Percentiles rank a stretch among this genome's conserved stretches.
phyloP scores from a whole-genome alignment of 2,888 invertebrate genomes.

The Tenthredo notha region DNA sequence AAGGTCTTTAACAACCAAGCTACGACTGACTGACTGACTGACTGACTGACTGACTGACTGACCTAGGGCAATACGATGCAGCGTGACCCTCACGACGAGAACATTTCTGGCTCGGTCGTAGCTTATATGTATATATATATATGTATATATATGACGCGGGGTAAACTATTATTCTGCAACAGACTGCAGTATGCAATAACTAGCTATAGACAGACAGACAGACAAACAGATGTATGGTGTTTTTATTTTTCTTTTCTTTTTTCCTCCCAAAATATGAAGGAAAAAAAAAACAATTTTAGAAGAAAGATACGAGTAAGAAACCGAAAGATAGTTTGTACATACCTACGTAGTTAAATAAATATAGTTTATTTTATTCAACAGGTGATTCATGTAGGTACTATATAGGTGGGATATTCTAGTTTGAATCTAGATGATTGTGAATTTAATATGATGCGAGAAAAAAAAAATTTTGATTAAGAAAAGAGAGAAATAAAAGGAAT shows the following conservation, averaged over 20 bases:
- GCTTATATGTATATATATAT: not conserved
- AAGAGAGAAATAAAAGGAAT: too few relatives aligned
- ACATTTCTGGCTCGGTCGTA: not conserved
- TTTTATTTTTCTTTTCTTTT: not conserved
- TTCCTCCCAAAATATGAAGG: not conserved
- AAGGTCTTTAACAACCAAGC: conserved; percentile 17
- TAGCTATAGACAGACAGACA: not conserved
- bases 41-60: conserved; percentile 16
- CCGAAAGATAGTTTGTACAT: too few relatives aligned
- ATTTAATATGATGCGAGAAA: too few relatives aligned
- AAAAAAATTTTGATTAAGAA: too few relatives aligned
- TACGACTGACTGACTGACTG: not conserved
- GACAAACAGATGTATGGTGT: not conserved
- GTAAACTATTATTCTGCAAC: not conserved
- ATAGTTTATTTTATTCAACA: too few relatives aligned
- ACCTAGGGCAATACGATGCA: conserved; percentile 50
- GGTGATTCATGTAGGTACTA: too few relatives aligned
- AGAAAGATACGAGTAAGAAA: too few relatives aligned
- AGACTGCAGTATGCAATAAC: not conserved
- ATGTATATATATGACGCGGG: not conserved
- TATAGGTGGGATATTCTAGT: too few relatives aligned
- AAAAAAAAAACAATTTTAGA: too few relatives aligned
- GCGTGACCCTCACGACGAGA: conserved; percentile 42
- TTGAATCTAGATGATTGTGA: too few relatives aligned
- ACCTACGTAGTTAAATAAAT: too few relatives aligned